Evolutionary conservation across 2,888 invertebrate species (phyloP), one percentile per base, ranked within the genome.

Genomic region (Punctoribates punctum): DNA sequence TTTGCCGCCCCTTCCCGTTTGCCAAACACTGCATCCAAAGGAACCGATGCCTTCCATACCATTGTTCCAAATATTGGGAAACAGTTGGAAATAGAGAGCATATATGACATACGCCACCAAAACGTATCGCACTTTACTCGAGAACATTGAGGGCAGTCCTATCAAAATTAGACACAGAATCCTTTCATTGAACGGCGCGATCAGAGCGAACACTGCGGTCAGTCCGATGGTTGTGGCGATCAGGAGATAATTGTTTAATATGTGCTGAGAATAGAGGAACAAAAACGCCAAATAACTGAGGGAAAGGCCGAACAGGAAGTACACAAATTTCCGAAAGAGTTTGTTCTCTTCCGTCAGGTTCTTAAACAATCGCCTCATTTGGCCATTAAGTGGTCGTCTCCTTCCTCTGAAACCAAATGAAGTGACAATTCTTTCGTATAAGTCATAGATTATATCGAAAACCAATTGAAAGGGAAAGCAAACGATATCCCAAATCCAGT

Each of bases 121-220:
- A 20, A 70, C n/a, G 15, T 34, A 70, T 0, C 70, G 27, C 20
- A 46, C 13, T 70, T 70, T 70, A 70, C 70, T 70, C 29, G 70
- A 70, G 20, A 70, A 70, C 34, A 70, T 15, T 23, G 70, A 42
- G 13, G 70, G 70, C n/a, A 70, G 42, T 23, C 5, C 20, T 42
- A 70, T 42, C 15, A 70, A 46, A 23, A 23, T 70, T 9, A 70
- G 42, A 46, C 70, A 70, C 2, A 70, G 70, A 20, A 70, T 8
- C 4, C 9, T 6, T 11, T 70, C 70, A 5, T 70, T 70, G 42
- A 70, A 70, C 8, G 70, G 70, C 1, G 42, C 25, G 1, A 38
- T 46, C 46, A 70, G 15, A 42, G 70, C 46, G 6, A 70, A 23
- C 38, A 70, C 23, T 42, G 23, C 6, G 3, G n/a, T 17, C 0